Evolutionary conservation across 1,140 invertebrate genomes (phyloP).

Genomic region (Calephelis nemesis): DNA sequence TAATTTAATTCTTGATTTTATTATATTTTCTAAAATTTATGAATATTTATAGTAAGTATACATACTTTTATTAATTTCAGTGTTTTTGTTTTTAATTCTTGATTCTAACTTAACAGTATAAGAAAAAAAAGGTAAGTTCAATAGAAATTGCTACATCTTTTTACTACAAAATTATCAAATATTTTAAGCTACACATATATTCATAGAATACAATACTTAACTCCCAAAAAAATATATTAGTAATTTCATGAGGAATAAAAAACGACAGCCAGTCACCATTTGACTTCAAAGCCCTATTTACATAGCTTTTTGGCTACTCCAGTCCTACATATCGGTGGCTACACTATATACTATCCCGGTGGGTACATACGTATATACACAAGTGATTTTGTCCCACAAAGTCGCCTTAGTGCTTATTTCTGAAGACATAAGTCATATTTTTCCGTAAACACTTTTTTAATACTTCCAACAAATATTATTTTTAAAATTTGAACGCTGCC

Average conservation of each 20-base stretch:
- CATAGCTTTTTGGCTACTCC: slow-evolving; percentile 74
- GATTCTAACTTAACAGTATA: no score
- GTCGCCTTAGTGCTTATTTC: slow-evolving; percentile 27
- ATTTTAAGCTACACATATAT: slow-evolving; percentile 6
- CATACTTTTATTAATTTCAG: no score
- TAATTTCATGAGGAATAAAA: slow-evolving; percentile 34
- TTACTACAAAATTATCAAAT: slow-evolving; percentile 7
- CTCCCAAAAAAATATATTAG: slow-evolving; percentile 13
- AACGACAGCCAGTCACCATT: slow-evolving; percentile 21
- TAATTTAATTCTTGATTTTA: no score
- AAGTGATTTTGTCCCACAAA: slow-evolving; percentile 42
- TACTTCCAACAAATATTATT: no score
- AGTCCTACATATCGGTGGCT: slow-evolving; percentile 62
- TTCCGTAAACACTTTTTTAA: no score
- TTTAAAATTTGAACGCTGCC: no score
- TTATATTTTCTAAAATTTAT: no score
- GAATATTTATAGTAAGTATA: no score
- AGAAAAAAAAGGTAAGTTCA: no score
- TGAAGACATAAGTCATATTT: no score
- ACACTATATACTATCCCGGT: slow-evolving; percentile 56
- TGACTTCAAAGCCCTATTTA: slow-evolving; percentile 36
- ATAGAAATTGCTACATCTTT: neutral
- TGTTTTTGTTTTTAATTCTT: no score
- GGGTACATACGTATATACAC: slow-evolving; percentile 66
- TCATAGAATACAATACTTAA: slow-evolving; percentile 18